Percentiles rank a stretch among this genome's conserved stretches.
Evolutionary conservation across 2,888 invertebrate species (phyloP).

Genomic region (Leptothorax acervorum): DNA sequence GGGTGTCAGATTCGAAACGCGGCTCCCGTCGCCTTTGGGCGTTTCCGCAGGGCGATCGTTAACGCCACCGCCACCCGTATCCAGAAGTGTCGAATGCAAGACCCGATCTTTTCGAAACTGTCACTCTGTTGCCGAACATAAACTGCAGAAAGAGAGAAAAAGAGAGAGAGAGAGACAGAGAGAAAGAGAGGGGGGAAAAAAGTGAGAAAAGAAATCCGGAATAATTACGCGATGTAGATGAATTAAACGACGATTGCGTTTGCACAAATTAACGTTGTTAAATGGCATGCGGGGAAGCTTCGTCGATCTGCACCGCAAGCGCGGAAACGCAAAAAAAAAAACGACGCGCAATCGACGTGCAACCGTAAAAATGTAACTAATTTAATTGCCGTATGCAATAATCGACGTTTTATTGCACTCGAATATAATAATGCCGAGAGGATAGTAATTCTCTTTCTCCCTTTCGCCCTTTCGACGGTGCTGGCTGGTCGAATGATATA

Average conservation of each 20-base stretch:
- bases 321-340: background rate
- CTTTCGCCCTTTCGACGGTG: background rate
- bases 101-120: slow-evolving; percentile 39
- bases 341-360: slow-evolving; percentile 35
- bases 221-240: slow-evolving; percentile 43
- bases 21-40: slow-evolving; percentile 51
- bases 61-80: slow-evolving; percentile 49
- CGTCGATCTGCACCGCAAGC: background rate
- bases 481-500: background rate
- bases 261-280: slow-evolving; percentile 54
- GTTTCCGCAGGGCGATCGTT: slow-evolving; percentile 63
- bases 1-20: slow-evolving; percentile 47
- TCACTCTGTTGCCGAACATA: background rate
- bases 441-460: slow-evolving; percentile 16
- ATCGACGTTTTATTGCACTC: slow-evolving; percentile 40
- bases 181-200: background rate
- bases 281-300: background rate
- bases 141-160: background rate
- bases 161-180: background rate
- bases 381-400: slow-evolving; percentile 39
- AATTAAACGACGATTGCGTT: slow-evolving; percentile 50
- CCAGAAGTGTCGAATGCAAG: slow-evolving; percentile 46
- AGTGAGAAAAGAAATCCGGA: background rate
- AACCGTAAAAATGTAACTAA: slow-evolving; percentile 48
- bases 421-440: slow-evolving; percentile 48